Conservation (phyloP, 2,888 invertebrate species). For the Beris morrisii region DNA sequence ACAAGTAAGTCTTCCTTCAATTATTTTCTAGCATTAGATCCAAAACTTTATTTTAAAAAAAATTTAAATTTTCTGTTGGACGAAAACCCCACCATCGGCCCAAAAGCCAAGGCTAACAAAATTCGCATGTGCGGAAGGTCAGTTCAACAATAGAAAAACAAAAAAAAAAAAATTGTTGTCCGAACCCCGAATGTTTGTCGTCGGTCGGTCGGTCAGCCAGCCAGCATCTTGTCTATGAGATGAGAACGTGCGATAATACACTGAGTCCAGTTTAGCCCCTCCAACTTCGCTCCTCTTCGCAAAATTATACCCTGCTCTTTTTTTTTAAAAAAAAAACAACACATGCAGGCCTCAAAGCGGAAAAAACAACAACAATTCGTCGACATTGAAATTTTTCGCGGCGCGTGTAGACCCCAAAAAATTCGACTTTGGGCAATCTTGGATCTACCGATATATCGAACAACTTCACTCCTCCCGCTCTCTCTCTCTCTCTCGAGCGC, state of each 20-base stretch:
- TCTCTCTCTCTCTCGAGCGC: too few relatives aligned
- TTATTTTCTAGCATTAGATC: too few relatives aligned
- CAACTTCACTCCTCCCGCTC: too few relatives aligned
- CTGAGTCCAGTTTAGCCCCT: neutral
- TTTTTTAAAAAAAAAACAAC: too few relatives aligned
- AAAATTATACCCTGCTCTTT: neutral
- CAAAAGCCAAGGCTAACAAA: constrained; percentile 13
- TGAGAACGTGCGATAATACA: constrained; percentile 7
- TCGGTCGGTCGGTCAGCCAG: neutral
- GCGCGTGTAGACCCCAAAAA: constrained; percentile 24
- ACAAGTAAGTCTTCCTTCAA: too few relatives aligned
- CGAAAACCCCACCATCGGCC: neutral
- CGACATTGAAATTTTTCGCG: constrained; percentile 28
- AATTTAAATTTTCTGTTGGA: too few relatives aligned
- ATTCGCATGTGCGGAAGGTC: constrained; percentile 33
- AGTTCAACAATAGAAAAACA: constrained; percentile 22
- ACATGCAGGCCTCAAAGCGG: constrained; percentile 2
- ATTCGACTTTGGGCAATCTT: constrained; percentile 19
- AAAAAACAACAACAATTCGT: constrained; percentile 16
- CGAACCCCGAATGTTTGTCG: neutral
- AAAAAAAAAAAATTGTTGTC: too few relatives aligned
- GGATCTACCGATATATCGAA: too few relatives aligned
- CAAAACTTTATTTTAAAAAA: neutral
- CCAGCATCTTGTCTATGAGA: neutral
- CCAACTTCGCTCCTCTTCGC: neutral